Base-by-base conservation (phyloP, 2,888 invertebrate species). In the Caenorhabditis imperialis region DNA sequence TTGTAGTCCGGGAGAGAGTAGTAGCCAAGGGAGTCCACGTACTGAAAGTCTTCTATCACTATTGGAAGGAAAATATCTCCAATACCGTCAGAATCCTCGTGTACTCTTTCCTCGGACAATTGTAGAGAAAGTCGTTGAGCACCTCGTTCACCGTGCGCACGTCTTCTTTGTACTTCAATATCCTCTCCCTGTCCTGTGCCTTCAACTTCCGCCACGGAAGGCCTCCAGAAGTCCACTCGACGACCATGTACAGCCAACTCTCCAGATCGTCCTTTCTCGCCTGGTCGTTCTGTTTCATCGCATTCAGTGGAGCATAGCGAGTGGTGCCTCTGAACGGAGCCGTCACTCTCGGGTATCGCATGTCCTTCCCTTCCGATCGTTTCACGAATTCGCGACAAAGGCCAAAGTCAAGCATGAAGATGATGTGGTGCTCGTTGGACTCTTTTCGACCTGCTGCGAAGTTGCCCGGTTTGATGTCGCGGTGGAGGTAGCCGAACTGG, bases 261-360 rank as follows among this genome's bases (percentile, higher is more conserved):
- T 81, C 81, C 47, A 75, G 3, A 40, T 75, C 75, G 38, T 75
- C 75, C 54, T 74, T 74, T 42, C 57, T 45, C 10, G 30, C 30
- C 6, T 6, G 6, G 30, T 30, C 30, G 7, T 7, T 30, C 30
- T 76, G 50, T 20, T 37, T 61, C 60, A 81, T 69, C 12, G 79
- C 77, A 5, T 76, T 74, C 58, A 83, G 77, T 38, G 83, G 80
- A 1, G 83, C 83, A 58, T 83, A 83, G 37, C 83, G 83, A 53
- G 83, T 83, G 38, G 83, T 83, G 47, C 83, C 83, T 33, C 83
- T 81, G 75, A 83, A 83, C 14, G 81, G 83, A 55, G 83, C 81
- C 12, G 81, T 74, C 14, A 67, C 70, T 51, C 83, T 78, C 23
- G 83, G 83, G 65, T 77, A 81, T 27, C 76, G 67, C 58, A 80